These are phyloP conservation scores for Naso thynnoides DNA, from an alignment of 2,797 vertebrate species.

Conservation along the genomic window DNA sequence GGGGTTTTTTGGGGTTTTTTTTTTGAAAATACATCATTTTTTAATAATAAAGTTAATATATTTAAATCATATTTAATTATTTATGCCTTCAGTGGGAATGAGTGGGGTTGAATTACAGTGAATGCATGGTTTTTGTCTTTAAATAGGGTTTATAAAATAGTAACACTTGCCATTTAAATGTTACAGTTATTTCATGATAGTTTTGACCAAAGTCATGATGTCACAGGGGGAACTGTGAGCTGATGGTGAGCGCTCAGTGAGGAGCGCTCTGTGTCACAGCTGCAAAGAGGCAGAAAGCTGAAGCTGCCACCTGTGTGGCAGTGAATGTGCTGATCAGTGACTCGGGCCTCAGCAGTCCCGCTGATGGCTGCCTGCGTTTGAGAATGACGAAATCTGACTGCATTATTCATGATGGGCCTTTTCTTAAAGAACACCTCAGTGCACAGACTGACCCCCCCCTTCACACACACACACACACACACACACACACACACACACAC, in stretches of 20 bases:
- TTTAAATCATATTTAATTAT: too few relatives aligned
- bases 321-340: conserved; percentile 54
- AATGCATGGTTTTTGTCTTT: not conserved
- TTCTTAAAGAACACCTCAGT: conserved; percentile 59
- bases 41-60: too few relatives aligned
- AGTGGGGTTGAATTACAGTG: too few relatives aligned
- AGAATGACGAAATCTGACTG: conserved; percentile 60
- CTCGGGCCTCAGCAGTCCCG: conserved; percentile 27
- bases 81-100: too few relatives aligned
- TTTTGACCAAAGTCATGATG: conserved; percentile 1
- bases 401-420: conserved; percentile 79
- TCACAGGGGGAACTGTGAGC: not conserved
- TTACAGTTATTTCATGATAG: not conserved
- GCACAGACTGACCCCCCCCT: conserved; percentile 57
- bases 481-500: conserved; percentile 29
- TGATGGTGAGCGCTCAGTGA: conserved; percentile 1
- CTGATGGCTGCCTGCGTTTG: conserved; percentile 54
- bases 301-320: conserved; percentile 9
- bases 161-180: not conserved
- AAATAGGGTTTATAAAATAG: not conserved
- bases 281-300: conserved; percentile 13
- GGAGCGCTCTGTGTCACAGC: conserved; percentile 41
- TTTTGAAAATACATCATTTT: too few relatives aligned
- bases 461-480: conserved; percentile 28
- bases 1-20: too few relatives aligned